Evolutionary conservation across 2,797 vertebrate genomes (phyloP), one percentile per base, ranked within the genome.

Genomic region (Hydrocynus forskahlii): DNA sequence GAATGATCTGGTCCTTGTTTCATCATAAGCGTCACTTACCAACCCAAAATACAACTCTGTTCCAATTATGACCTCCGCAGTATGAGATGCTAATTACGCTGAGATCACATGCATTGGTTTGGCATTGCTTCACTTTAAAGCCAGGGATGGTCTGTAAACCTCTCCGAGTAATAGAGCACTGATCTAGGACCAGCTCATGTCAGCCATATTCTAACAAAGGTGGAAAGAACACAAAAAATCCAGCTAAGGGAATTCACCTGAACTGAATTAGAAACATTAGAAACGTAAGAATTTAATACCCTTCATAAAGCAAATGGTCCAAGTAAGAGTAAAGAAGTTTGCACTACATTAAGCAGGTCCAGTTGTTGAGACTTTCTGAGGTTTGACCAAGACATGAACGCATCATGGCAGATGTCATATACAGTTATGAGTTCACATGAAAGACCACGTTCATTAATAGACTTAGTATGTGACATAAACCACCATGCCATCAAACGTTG

Each of bases 1-100:
- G 48, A 74, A 54, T 75, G 62, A 50, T 79, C 59, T 62, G 38
- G 38, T 73, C 40, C 64, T 67, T 13, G 67, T 77, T 73, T 82
- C 62, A 82, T 83, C 54, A 29, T 50, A 17, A 38, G 25, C 63
- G 62, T 52, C 40, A 67, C 40, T 38, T 78, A 68, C 63, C 25
- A 74, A 40, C 69, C 74, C 69, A 60, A 25, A 64, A 14, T 66
- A 59, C 75, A 63, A 66, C 43, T 38, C 5, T 54, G 5, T 66
- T 78, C 57, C 60, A 1, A 50, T 48, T n/a, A n/a, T n/a, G n/a
- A n/a, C n/a, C n/a, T n/a, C n/a, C n/a, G n/a, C n/a, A n/a, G n/a
- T 50, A 78, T 52, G 50, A 54, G 16, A 45, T 23, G n/a, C 16
- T 38, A 55, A 57, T 55, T 43, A 43, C 17, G 7, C 43, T 21